Percentiles rank a stretch among this genome's conserved stretches.
Evolutionary conservation across 2,113 vertebrate genomes (phyloP).

Genomic region (Phylloscopus trochilus): DNA sequence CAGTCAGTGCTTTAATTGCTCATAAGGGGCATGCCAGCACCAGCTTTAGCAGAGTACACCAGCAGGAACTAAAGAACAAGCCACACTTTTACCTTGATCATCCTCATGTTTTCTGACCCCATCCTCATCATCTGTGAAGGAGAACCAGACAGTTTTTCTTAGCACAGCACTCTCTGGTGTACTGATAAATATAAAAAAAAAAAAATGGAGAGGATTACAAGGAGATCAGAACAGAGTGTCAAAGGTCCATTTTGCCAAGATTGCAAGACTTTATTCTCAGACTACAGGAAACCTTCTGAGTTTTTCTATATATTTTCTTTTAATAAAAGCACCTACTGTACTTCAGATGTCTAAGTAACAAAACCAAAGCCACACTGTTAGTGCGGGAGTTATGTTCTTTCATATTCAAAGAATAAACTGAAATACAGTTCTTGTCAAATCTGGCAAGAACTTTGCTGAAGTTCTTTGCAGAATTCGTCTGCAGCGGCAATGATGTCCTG

Average conservation of each 20-base stretch:
- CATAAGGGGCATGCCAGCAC: background rate
- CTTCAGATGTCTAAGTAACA: background rate
- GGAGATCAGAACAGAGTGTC: background rate
- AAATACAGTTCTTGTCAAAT: background rate
- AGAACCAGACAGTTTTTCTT: background rate
- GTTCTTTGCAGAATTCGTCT: background rate
- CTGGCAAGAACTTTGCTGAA: background rate
- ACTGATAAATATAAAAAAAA: background rate
- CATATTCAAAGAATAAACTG: conserved; percentile 2
- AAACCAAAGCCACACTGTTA: background rate
- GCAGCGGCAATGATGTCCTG: background rate
- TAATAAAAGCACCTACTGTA: background rate
- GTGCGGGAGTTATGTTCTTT: background rate
- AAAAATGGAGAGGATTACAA: background rate
- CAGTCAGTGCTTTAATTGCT: background rate
- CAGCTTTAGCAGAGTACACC: background rate
- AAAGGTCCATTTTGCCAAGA: background rate
- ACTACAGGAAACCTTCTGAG: background rate
- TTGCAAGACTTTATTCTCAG: background rate
- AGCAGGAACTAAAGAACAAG: background rate
- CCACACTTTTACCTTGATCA: background rate
- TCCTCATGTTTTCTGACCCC: background rate
- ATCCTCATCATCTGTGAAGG: background rate
- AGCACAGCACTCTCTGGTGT: background rate
- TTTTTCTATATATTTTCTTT: conserved; percentile 38